phyloP scores from a whole-genome alignment of 1,140 invertebrate species.

The Ridgeia piscesae region DNA sequence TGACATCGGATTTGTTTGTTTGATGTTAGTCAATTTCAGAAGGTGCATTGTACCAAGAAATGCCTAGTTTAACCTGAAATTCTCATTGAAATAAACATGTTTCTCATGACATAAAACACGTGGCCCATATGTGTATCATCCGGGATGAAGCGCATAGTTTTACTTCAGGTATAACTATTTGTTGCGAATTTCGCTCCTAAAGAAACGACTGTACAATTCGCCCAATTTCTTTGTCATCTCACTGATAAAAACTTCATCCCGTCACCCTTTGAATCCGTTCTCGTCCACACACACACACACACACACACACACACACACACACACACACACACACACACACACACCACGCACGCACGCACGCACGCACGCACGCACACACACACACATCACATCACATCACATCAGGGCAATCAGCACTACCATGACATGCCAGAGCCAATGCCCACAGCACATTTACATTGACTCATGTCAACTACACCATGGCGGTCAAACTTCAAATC shows the following conservation, averaged over 20 bases:
- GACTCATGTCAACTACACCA: constrained; percentile 28
- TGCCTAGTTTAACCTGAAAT: constrained; percentile 9
- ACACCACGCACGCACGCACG: too few species aligned
- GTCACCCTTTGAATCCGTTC: too few species aligned
- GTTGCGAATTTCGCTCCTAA: too few species aligned
- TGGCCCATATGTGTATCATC: not conserved
- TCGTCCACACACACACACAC: too few species aligned
- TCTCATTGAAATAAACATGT: not conserved
- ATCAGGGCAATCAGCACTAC: constrained; percentile 30
- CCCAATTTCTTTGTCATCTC: too few species aligned
- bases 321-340: too few species aligned
- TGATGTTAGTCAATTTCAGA: constrained; percentile 28
- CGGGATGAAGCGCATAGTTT: not conserved
- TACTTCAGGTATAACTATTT: not conserved
- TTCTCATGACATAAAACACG: too few species aligned
- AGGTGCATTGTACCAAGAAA: constrained; percentile 7
- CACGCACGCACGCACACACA: too few species aligned
- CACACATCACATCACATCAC: too few species aligned
- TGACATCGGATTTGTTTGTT: constrained; percentile 24
- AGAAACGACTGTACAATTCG: too few species aligned
- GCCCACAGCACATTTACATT: constrained; percentile 41
- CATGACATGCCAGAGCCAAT: constrained; percentile 35
- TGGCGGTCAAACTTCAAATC: constrained; percentile 32
- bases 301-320: too few species aligned
- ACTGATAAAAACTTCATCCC: too few species aligned